phyloP scores from a whole-genome alignment of 2,888 invertebrate genomes.

The Meta bourneti region DNA sequence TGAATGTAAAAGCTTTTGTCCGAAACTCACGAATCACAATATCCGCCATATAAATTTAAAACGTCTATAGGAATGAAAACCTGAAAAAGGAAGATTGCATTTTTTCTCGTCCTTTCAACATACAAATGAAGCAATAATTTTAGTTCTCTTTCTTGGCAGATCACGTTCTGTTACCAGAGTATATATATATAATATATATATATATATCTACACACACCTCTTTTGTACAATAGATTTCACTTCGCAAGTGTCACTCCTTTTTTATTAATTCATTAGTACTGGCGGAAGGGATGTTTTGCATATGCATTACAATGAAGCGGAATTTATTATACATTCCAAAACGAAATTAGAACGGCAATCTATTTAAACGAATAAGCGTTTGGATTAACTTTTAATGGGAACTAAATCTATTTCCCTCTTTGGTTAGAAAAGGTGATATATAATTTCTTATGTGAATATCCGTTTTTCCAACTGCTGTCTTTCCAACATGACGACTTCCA shows the following conservation, averaged over 20 bases:
- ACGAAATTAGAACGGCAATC: background rate
- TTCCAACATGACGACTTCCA: too few species aligned
- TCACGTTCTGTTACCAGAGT: background rate
- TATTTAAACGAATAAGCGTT: too few species aligned
- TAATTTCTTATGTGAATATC: too few species aligned
- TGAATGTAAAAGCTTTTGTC: background rate
- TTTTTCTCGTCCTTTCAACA: background rate
- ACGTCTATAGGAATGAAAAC: background rate
- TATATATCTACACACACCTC: background rate
- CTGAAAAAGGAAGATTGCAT: background rate
- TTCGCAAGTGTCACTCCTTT: background rate
- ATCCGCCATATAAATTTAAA: background rate
- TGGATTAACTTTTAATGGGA: background rate
- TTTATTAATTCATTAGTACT: background rate
- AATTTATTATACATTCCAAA: background rate
- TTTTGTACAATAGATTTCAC: background rate
- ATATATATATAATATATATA: background rate
- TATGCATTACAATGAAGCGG: background rate
- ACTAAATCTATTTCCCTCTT: background rate
- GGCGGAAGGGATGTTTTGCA: background rate
- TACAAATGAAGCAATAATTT: background rate
- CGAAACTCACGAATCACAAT: background rate
- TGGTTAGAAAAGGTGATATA: too few species aligned
- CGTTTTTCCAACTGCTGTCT: too few species aligned
- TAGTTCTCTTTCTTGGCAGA: background rate